Evolutionary conservation across 2,888 invertebrate species (phyloP).

Genomic region (Oligia fasciuncula): DNA sequence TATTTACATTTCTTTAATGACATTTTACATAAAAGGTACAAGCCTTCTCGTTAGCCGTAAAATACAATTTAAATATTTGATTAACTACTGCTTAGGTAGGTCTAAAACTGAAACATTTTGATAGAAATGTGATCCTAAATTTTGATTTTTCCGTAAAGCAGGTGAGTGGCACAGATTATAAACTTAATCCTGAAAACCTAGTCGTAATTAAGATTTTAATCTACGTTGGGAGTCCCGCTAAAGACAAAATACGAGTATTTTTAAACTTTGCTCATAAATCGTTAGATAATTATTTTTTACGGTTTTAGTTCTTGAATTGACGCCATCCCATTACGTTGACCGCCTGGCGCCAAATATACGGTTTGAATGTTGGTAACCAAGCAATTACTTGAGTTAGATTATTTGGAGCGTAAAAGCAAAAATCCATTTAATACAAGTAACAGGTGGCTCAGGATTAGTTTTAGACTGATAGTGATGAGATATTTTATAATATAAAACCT

Average conservation of each 20-base stretch:
- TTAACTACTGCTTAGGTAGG: constrained; percentile 22
- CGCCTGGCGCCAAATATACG: constrained; percentile 44
- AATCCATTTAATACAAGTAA: background rate
- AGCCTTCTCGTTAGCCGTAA: constrained; percentile 23
- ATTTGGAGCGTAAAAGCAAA: background rate
- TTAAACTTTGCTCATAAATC: constrained; percentile 84
- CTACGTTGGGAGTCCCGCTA: constrained; percentile 75
- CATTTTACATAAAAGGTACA: constrained; percentile 38
- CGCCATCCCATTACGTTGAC: constrained; percentile 47
- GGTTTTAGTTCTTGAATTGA: constrained; percentile 65
- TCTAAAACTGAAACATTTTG: constrained; percentile 24
- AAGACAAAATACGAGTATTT: constrained; percentile 80
- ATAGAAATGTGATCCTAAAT: constrained; percentile 68
- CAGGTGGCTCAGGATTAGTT: background rate
- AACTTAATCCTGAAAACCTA: constrained; percentile 84
- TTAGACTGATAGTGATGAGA: background rate
- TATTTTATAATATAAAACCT: constrained; percentile 22
- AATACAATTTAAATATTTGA: constrained; percentile 38
- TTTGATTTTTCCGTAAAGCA: constrained; percentile 70
- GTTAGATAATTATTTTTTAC: constrained; percentile 81
- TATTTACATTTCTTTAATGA: constrained; percentile 54
- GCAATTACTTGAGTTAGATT: constrained; percentile 24
- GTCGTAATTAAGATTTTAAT: constrained; percentile 88
- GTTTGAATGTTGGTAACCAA: constrained; percentile 25
- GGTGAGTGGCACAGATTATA: constrained; percentile 78